Conservation (phyloP, 2,888 invertebrate genomes). For the Hydriomena furcata region DNA sequence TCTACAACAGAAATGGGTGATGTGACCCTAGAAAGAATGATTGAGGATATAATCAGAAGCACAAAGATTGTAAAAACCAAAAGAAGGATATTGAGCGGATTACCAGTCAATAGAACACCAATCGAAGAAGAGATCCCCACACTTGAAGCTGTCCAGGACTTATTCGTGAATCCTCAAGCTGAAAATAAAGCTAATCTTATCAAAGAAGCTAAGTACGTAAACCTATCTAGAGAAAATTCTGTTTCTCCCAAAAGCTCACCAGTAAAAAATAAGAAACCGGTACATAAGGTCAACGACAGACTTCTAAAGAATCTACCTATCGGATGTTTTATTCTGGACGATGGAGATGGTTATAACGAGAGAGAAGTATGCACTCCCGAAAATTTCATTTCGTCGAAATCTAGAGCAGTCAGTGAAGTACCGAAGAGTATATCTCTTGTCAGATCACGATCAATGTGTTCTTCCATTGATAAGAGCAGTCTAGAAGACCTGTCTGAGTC, state of each 20-base stretch:
- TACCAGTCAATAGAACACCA: conserved; percentile 37
- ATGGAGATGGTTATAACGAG: conserved; percentile 76
- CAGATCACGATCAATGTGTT: conserved; percentile 70
- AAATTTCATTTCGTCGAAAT: conserved; percentile 43
- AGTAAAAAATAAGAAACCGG: conserved; percentile 59
- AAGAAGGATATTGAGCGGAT: conserved; percentile 61
- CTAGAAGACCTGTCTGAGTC: conserved; percentile 59
- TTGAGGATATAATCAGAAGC: conserved; percentile 85
- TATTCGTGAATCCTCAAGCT: conserved; percentile 72
- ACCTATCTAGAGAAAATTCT: conserved; percentile 73
- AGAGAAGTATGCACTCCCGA: conserved; percentile 79
- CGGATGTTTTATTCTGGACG: conserved; percentile 74
- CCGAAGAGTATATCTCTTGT: conserved; percentile 43
- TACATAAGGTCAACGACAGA: conserved; percentile 65
- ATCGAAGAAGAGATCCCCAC: conserved; percentile 59
- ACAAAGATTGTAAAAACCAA: conserved; percentile 77
- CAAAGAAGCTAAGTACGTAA: conserved; percentile 73
- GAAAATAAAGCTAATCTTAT: conserved; percentile 71
- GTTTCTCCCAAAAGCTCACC: conserved; percentile 70
- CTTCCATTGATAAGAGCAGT: conserved; percentile 50
- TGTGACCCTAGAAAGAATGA: conserved; percentile 82
- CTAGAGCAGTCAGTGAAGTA: conserved; percentile 38
- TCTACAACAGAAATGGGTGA: conserved; percentile 82
- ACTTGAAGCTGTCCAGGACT: conserved; percentile 60
- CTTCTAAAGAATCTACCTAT: conserved; percentile 72